Base-by-base conservation (phyloP, 2,888 invertebrate species). In the Apeira syringaria region DNA sequence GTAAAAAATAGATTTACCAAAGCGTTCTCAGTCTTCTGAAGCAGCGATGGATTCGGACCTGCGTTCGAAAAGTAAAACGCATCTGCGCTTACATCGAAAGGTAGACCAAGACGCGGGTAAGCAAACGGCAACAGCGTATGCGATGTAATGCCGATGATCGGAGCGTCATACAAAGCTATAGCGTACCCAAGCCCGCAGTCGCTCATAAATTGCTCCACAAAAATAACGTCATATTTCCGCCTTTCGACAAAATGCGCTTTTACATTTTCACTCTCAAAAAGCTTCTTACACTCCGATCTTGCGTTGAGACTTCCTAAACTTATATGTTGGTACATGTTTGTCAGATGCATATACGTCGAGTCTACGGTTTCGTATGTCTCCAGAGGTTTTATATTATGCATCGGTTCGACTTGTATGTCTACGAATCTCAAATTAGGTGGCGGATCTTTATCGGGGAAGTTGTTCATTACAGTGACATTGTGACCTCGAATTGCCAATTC, bases 401-500 rank as follows among this genome's bases (percentile, higher is more conserved):
- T 30, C 8, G 6, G 1, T 9, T 24, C 20, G 7, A 72, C 61
- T 8, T 63, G 50, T 20, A 93, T 59, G 39, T 89, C 74, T 10
- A 94, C 74, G 50, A 93, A 92, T 29, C 83, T 85, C 56, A 93
- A 92, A 60, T 91, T 92, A 4, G 72, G 56, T 7, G 81, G 45
- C 0, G 83, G 74, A 22, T 79, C 61, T 5, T 74, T 64, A 35
- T 81, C 76, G 0, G 92, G 91, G 51, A 91, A 93, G 61, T 91
- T 91, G 6, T 92, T 92, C 4, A 94, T 79, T 5, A 94, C 92
- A 0, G 93, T 93, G 0, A 94, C 73, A 4, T 91, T 79, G 53
- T 94, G 94, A 0, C 93, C 94, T 5, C 88, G 82, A 8, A 64
- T 61, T 0, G 92, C 91, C 29, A 94, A 64, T 47, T 90, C 92